Evolutionary conservation across 1,140 invertebrate genomes (phyloP).

Genomic region (Oscheius sp.): DNA sequence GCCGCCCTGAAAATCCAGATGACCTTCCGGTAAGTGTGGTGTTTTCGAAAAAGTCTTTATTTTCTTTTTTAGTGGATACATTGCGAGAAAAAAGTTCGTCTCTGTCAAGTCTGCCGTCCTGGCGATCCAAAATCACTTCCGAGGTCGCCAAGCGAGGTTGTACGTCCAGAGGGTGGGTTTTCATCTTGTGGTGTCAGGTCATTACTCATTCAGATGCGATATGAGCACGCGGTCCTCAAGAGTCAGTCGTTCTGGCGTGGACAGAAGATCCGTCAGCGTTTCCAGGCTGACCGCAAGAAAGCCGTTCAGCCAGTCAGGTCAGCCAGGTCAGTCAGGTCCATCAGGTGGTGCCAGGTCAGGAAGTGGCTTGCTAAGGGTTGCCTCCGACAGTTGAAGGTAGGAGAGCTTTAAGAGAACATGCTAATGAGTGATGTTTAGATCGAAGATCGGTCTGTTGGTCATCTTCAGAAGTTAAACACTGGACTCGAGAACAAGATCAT

Average conservation of each 20-base stretch:
- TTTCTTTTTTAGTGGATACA: constrained; percentile 74
- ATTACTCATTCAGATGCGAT: constrained; percentile 64
- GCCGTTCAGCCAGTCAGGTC: constrained; percentile 80
- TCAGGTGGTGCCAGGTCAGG: constrained; percentile 78
- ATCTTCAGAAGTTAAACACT: constrained; percentile 90
- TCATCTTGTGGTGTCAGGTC: too few relatives aligned
- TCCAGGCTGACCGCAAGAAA: constrained; percentile 68
- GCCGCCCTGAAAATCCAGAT: constrained; percentile 71
- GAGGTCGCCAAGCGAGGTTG: constrained; percentile 37
- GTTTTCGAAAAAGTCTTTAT: constrained; percentile 3
- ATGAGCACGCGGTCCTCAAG: constrained; percentile 69
- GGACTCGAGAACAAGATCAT: constrained; percentile 98
- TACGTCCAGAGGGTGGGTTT: constrained; percentile 26
- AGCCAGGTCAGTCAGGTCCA: too few relatives aligned
- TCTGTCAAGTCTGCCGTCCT: constrained; percentile 68
- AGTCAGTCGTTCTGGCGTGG: constrained; percentile 76
- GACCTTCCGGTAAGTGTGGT: background rate
- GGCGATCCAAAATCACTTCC: constrained; percentile 68
- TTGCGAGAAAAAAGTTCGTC: constrained; percentile 74
- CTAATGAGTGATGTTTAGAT: constrained; percentile 62
- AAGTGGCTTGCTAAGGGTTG: constrained; percentile 73
- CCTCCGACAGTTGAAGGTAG: constrained; percentile 76
- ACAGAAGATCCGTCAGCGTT: constrained; percentile 74
- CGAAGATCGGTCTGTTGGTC: constrained; percentile 87
- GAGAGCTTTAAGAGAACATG: background rate